Evolutionary conservation across 2,113 vertebrate species (phyloP).

Genomic region (Oreochromis tanganicae): DNA sequence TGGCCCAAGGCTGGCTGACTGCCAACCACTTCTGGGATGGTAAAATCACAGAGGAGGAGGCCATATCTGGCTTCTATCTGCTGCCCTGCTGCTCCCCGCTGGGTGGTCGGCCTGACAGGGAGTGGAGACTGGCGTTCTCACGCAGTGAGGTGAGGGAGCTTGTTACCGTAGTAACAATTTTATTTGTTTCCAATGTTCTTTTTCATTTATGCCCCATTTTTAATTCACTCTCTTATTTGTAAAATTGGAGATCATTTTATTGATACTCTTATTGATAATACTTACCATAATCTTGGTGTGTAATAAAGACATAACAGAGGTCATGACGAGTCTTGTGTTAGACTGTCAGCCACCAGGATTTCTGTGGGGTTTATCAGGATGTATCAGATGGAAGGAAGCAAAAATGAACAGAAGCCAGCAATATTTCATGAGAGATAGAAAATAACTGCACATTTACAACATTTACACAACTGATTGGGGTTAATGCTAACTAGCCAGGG

Average conservation of each 20-base stretch:
- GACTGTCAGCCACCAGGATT: not conserved
- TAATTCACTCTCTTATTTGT: not conserved
- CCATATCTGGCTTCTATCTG: constrained; percentile 81
- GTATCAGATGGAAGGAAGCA: not conserved
- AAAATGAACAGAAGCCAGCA: not conserved
- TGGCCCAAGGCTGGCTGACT: constrained; percentile 77
- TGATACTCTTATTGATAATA: not conserved
- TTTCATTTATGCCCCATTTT: not conserved
- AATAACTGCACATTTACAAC: not conserved
- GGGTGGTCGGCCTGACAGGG: constrained; percentile 70
- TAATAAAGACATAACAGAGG: not conserved
- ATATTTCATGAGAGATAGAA: no score
- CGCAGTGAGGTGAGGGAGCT: constrained; percentile 73
- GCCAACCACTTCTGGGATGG: constrained; percentile 86
- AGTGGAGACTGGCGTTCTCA: constrained; percentile 83
- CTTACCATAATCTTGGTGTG: not conserved
- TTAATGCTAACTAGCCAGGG: not conserved
- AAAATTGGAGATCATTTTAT: not conserved
- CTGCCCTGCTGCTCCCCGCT: constrained; percentile 75
- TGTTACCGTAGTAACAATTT: not conserved
- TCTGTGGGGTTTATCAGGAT: no score
- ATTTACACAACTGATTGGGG: not conserved
- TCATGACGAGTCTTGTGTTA: not conserved
- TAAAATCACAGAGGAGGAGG: constrained; percentile 77
- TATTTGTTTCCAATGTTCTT: not conserved